phyloP scores from a whole-genome alignment of 2,113 vertebrate genomes.

The Xiphias gladius region DNA sequence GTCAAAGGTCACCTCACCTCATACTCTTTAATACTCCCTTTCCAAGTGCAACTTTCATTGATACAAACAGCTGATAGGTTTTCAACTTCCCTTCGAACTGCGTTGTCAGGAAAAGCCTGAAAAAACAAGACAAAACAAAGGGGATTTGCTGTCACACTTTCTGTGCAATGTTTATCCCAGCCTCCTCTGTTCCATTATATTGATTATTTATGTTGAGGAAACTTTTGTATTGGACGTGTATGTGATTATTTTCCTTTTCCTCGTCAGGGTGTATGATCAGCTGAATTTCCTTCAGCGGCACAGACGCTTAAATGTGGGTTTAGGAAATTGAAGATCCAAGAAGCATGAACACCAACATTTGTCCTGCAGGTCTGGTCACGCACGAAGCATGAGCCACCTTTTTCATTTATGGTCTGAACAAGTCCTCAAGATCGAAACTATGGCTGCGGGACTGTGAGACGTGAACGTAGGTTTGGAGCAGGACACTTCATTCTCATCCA shows the following conservation, averaged over 20 bases:
- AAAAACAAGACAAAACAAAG: background rate
- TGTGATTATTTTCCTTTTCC: background rate
- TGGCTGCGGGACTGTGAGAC: too few relatives aligned
- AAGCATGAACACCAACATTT: background rate
- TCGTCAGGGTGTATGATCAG: background rate
- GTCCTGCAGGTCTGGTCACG: background rate
- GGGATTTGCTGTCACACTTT: background rate
- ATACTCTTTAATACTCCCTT: conserved; percentile 93
- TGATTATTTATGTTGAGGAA: background rate
- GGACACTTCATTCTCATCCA: too few relatives aligned
- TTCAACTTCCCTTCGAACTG: conserved; percentile 95
- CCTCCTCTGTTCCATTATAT: background rate
- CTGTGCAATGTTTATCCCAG: background rate
- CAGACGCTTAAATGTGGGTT: background rate
- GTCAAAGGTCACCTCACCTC: conserved; percentile 86
- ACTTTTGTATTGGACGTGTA: background rate
- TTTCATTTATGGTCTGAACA: background rate
- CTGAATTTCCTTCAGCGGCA: background rate
- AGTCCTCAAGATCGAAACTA: background rate
- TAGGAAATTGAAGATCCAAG: background rate
- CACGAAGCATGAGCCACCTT: too few relatives aligned
- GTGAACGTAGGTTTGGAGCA: too few relatives aligned
- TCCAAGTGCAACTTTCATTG: conserved; percentile 91
- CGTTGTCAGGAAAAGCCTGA: conserved; percentile 97
- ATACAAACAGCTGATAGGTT: conserved; percentile 90